Evolutionary conservation across 2,113 vertebrate species (phyloP).

Genomic region (Xiphorhynchus elegans): DNA sequence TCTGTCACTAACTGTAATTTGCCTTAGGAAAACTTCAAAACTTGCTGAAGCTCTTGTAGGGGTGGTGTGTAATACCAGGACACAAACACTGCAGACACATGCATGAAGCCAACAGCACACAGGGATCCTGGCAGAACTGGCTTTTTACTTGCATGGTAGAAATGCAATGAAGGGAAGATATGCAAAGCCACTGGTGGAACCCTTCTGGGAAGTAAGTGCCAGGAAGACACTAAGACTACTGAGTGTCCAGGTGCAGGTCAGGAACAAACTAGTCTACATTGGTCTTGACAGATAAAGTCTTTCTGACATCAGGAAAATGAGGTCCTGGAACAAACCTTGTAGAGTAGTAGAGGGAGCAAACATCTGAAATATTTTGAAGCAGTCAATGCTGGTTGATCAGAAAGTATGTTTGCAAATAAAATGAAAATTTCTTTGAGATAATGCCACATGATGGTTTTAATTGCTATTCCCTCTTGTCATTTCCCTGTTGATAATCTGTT

Average conservation of each 20-base stretch:
- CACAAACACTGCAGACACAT: not conserved
- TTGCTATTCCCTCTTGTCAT: not conserved
- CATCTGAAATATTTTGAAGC: not conserved
- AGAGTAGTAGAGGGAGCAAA: not conserved
- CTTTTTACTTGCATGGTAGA: not conserved
- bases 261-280: not conserved
- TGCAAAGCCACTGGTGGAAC: not conserved
- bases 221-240: not conserved
- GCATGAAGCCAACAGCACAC: not conserved
- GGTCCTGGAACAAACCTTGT: not conserved
- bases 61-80: not conserved
- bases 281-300: not conserved
- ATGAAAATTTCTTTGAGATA: not conserved
- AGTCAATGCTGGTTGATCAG: not conserved
- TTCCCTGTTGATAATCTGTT: not conserved
- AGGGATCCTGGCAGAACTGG: not conserved
- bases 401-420: not conserved
- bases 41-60: not conserved
- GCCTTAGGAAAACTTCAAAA: not conserved
- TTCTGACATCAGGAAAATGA: not conserved
- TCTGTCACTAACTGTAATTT: not conserved
- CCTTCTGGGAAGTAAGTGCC: not conserved
- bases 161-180: not conserved
- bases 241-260: not conserved
- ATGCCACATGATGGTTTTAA: not conserved